Evolutionary conservation across 2,888 invertebrate species (phyloP), one percentile per base, ranked within the genome.

Genomic region (Euspilapteryx auroguttella): DNA sequence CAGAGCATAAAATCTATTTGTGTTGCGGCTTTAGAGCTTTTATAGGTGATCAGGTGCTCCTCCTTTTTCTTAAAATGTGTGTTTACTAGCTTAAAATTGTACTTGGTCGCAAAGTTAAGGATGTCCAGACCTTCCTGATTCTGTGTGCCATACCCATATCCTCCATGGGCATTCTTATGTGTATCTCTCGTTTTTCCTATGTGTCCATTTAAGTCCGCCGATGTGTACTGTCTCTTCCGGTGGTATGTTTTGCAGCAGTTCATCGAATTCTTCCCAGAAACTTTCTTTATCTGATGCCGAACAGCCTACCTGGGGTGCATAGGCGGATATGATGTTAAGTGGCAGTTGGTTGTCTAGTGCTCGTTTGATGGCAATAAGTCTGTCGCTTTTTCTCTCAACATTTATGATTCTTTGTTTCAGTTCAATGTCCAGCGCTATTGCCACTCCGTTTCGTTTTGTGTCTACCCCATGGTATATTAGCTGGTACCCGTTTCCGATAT

Each of bases 311-410:
- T 30, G 30, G 6, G 30, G 30, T 26, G 30, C 26, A 17, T 30
- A 30, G 9, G 30, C 25, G n/a, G 15, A 25, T 12, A 30, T 25
- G 2, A 30, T 21, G 14, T 13, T 25, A 3, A 25, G n/a, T n/a
- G n/a, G 3, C 3, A 14, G 29, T 14, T 35, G 34, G 3, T 28
- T 22, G 13, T 38, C 38, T 12, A 38, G 5, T 3, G 33, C 34
- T 5, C 35, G 20, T 28, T 37, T 39, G 1, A 39, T 24, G 2
- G 29, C 14, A 4, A 38, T 39, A 3, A 39, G 22, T n/a, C 34
- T 12, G 10, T 33, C 34, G 9, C 32, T 35, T 30, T 12, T 21
- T 23, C 36, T 29, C 3, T 34, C 25, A 1, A 37, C 14, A 4
- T 34, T 14, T 1, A 40, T 27, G 1, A 36, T 33, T 9, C 32